Base-by-base conservation (phyloP, 2,113 vertebrate species). In the Xyliphius kryptos region DNA sequence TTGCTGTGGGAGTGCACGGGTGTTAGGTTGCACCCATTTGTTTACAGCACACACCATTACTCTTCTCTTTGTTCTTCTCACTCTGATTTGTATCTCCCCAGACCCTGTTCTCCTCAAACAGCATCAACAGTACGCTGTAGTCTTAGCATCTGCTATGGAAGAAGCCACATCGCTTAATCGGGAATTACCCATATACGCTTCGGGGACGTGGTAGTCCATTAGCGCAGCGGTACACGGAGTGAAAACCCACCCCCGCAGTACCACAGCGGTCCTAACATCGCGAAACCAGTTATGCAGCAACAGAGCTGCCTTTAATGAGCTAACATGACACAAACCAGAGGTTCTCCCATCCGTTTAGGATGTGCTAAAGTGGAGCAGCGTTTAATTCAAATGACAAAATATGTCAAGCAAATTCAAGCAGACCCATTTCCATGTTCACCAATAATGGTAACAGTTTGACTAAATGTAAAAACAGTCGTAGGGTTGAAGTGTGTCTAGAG, bases 201-300 rank as follows among this genome's bases (percentile, higher is more conserved):
- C 41, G 13, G 9, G 13, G 43, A 60, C 26, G 58, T 49, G 58
- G 15, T 38, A 49, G 47, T 61, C 37, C 40, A 57, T 57, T 61
- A 61, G 15, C 32, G 58, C 16, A n/a, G n/a, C n/a, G n/a, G n/a
- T n/a, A 62, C 48, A 20, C 40, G 59, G 32, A 61, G 51, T 61
- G 13, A 61, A 51, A 61, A 50, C 59, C 37, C 47, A 41, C 48
- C 49, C 60, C 60, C 48, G 43, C 56, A n/a, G 41, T 14, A 47
- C 26, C 43, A 40, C 16, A 40, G 47, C 16, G 20, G 56, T 26
- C 47, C 17, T 20, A 50, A 61, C 26, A 41, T 36, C 41, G 38
- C 12, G 40, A 62, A 41, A 41, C 9, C 41, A 56, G 13, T 15
- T 56, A 3, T 32, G 26, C 3, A 12, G n/a, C 5, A 46, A 12